A percentile compares a stretch with the other conserved stretches of the same genome.
These are phyloP conservation scores for Montipora foliosa DNA, from an alignment of 64 coral and sea anemone genomes.

Conservation along the genomic window DNA sequence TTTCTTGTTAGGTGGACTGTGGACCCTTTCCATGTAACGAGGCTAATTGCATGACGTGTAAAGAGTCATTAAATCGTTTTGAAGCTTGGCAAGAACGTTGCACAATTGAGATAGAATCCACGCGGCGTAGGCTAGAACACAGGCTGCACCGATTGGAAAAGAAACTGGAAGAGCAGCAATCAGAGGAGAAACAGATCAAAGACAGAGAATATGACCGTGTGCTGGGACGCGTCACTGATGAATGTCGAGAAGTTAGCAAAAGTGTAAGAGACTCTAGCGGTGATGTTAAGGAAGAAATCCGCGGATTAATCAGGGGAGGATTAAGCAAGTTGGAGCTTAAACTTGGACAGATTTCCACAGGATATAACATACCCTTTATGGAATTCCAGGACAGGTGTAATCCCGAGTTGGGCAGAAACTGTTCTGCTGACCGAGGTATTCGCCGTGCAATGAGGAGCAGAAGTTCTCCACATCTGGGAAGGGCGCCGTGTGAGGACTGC, in stretches of 20 bases:
- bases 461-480: conserved; percentile 45
- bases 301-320: too few relatives aligned
- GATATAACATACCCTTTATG: conserved; percentile 36
- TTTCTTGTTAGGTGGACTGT: too few relatives aligned
- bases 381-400: conserved; percentile 38
- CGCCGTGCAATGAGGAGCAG: conserved; percentile 19
- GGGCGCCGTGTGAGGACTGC: conserved; percentile 37
- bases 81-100: too few relatives aligned
- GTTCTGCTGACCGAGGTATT: background rate
- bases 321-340: conserved; percentile 63
- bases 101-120: background rate
- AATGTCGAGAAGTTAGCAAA: too few relatives aligned
- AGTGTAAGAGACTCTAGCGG: too few relatives aligned
- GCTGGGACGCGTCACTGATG: too few relatives aligned
- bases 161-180: conserved; percentile 76
- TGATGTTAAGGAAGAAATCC: too few relatives aligned
- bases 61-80: too few relatives aligned
- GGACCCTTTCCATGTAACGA: too few relatives aligned
- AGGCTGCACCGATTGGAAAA: conserved; percentile 74
- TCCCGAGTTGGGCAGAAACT: conserved; percentile 31
- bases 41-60: too few relatives aligned
- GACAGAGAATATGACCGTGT: too few relatives aligned
- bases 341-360: conserved; percentile 54
- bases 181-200: too few relatives aligned
- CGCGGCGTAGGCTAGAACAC: conserved; percentile 85